Evolutionary conservation across 2,888 invertebrate genomes (phyloP).

Genomic region (Drosophila macrospina): DNA sequence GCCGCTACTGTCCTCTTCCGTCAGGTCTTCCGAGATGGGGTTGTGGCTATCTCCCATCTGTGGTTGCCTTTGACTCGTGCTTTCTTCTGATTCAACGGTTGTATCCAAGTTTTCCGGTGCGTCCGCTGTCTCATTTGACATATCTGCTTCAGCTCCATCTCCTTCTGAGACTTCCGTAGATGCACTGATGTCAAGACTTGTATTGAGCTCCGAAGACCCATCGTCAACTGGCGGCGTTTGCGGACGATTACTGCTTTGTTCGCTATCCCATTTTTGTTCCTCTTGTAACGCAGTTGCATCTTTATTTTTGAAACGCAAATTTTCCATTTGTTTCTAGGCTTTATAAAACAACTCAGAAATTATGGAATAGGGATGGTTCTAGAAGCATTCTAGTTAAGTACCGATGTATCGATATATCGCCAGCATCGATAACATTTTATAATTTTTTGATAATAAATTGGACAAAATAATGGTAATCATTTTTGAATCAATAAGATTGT

Average conservation of each 20-base stretch:
- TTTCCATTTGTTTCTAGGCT: slow-evolving; percentile 21
- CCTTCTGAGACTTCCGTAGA: slow-evolving; percentile 47
- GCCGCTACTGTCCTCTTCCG: slow-evolving; percentile 26
- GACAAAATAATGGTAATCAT: background rate
- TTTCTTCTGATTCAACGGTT: background rate
- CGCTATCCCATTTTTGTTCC: slow-evolving; percentile 2
- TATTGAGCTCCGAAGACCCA: slow-evolving; percentile 38
- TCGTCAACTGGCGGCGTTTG: slow-evolving; percentile 54
- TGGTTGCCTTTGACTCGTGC: background rate
- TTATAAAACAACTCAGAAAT: slow-evolving; percentile 11
- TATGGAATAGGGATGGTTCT: slow-evolving; percentile 19
- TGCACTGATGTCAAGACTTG: slow-evolving; percentile 49
- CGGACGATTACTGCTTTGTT: slow-evolving; percentile 6
- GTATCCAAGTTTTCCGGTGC: slow-evolving; percentile 12
- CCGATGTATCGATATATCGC: slow-evolving; percentile 15
- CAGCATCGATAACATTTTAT: slow-evolving; percentile 11
- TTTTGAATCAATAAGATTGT: background rate
- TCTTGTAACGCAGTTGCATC: background rate
- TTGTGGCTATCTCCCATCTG: slow-evolving; percentile 21
- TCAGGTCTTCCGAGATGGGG: slow-evolving; percentile 28
- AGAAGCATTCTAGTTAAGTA: background rate
- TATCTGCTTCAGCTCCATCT: slow-evolving; percentile 30
- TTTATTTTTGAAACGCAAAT: slow-evolving; percentile 21
- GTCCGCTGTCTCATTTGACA: slow-evolving; percentile 22
- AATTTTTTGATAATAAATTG: background rate